Conservation (phyloP, 1,140 invertebrate species). For the Hermetia illucens region DNA sequence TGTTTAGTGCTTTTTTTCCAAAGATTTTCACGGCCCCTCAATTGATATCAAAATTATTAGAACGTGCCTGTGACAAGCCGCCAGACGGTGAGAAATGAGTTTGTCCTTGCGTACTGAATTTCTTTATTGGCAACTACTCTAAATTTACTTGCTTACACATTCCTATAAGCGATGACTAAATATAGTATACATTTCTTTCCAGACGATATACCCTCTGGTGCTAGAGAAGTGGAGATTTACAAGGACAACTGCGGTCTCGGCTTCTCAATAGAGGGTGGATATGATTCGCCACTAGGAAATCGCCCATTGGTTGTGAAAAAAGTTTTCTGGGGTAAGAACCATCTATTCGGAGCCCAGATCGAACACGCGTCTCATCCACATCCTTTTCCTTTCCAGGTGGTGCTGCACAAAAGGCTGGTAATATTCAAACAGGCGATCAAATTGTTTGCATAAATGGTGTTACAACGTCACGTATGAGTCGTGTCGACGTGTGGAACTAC, state of each 20-base stretch:
- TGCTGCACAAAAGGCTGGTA: conserved; percentile 75
- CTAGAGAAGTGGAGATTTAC: conserved; percentile 43
- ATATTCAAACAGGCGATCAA: conserved; percentile 73
- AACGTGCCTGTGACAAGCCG: too few relatives aligned
- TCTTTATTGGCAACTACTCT: too few relatives aligned
- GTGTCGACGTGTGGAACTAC: conserved; percentile 86
- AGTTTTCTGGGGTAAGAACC: conserved; percentile 68
- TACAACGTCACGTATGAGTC: conserved; percentile 65
- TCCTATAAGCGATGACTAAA: too few relatives aligned
- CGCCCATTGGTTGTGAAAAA: conserved; percentile 77
- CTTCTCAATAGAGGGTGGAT: conserved; percentile 84
- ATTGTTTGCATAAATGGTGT: conserved; percentile 68
- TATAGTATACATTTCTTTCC: background rate
- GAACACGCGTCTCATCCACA: background rate
- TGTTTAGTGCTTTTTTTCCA: too few relatives aligned
- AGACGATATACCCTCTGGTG: conserved; percentile 14
- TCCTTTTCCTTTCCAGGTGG: conserved; percentile 49
- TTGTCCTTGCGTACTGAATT: too few relatives aligned
- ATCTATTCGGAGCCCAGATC: background rate
- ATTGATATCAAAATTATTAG: too few relatives aligned
- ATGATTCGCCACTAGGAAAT: conserved; percentile 76
- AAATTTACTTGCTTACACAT: too few relatives aligned
- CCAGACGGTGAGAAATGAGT: too few relatives aligned
- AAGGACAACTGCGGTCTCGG: conserved; percentile 83
- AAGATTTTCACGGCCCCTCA: too few relatives aligned